These are phyloP conservation scores for Eledona agricola DNA, from an alignment of 2,888 invertebrate genomes.

Conservation along the genomic window DNA sequence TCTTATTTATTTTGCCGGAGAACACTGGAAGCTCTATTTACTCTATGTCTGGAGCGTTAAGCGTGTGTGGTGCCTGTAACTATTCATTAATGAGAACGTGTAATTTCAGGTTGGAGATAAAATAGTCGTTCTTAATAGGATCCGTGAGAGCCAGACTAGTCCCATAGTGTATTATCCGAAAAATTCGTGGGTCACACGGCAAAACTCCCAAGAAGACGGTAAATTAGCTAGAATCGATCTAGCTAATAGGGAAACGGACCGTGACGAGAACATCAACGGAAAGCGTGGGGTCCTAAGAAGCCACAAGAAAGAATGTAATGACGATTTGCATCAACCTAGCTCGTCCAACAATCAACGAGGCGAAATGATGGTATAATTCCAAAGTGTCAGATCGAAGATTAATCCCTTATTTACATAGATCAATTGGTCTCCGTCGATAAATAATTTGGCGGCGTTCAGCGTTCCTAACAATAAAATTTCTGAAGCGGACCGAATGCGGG, in stretches of 20 bases:
- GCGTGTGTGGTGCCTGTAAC: too few relatives aligned
- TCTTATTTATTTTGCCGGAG: too few relatives aligned
- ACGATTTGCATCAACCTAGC: slow-evolving; percentile 32
- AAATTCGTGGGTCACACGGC: slow-evolving; percentile 46
- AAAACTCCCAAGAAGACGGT: slow-evolving; percentile 45
- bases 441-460: slow-evolving; percentile 69
- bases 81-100: too few relatives aligned
- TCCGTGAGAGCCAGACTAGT: slow-evolving; percentile 66
- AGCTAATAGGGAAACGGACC: slow-evolving; percentile 63
- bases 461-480: slow-evolving; percentile 71
- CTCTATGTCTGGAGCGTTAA: too few relatives aligned
- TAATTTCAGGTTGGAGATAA: slow-evolving; percentile 72
- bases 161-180: slow-evolving; percentile 66
- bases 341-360: slow-evolving; percentile 18
- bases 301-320: slow-evolving; percentile 52
- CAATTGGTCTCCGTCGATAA: slow-evolving; percentile 49
- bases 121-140: slow-evolving; percentile 77
- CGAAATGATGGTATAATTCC: slow-evolving; percentile 3
- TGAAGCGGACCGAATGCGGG: slow-evolving; percentile 71
- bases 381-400: neutral
- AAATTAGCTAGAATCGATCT: slow-evolving; percentile 50
- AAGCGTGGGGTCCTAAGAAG: slow-evolving; percentile 67
- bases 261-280: slow-evolving; percentile 79
- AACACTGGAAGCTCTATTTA: too few relatives aligned
- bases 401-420: slow-evolving; percentile 40